Evolutionary conservation across 2,888 invertebrate species (phyloP).

Genomic region (Balanococcus diminutus): DNA sequence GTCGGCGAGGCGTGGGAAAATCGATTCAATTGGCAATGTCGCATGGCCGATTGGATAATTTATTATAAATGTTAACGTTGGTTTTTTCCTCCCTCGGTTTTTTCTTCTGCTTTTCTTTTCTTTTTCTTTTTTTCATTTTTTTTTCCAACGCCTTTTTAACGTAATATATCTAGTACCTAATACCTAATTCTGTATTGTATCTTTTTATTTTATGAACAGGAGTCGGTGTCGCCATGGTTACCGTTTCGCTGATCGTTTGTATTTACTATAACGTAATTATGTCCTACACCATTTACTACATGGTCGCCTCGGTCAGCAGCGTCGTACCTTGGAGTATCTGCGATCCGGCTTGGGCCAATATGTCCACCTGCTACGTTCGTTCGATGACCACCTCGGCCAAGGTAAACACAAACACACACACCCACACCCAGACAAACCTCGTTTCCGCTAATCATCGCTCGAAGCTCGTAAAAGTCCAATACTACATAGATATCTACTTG

Average conservation of each 20-base stretch:
- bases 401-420: too few species aligned
- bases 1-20: not conserved
- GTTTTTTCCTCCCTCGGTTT: not conserved
- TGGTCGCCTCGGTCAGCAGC: slow-evolving; percentile 71
- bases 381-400: not conserved
- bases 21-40: slow-evolving; percentile 16
- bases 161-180: not conserved
- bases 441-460: too few species aligned
- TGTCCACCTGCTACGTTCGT: slow-evolving; percentile 60
- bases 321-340: slow-evolving; percentile 74
- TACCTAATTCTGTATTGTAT: too few species aligned
- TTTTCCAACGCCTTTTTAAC: not conserved
- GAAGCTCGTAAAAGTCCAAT: too few species aligned
- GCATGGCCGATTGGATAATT: not conserved
- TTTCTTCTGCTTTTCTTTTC: not conserved
- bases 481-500: too few species aligned
- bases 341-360: slow-evolving; percentile 62
- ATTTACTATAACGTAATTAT: slow-evolving; percentile 83
- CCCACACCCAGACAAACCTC: too few species aligned
- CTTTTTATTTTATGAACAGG: slow-evolving; percentile 57
- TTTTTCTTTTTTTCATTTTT: too few species aligned
- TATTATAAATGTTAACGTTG: not conserved
- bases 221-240: slow-evolving; percentile 63
- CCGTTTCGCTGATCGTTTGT: slow-evolving; percentile 72
- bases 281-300: slow-evolving; percentile 78